A percentile compares a stretch with the other conserved stretches of the same genome.
Conservation (phyloP, 2,888 invertebrate genomes). For the Margaritifera margaritifera region DNA sequence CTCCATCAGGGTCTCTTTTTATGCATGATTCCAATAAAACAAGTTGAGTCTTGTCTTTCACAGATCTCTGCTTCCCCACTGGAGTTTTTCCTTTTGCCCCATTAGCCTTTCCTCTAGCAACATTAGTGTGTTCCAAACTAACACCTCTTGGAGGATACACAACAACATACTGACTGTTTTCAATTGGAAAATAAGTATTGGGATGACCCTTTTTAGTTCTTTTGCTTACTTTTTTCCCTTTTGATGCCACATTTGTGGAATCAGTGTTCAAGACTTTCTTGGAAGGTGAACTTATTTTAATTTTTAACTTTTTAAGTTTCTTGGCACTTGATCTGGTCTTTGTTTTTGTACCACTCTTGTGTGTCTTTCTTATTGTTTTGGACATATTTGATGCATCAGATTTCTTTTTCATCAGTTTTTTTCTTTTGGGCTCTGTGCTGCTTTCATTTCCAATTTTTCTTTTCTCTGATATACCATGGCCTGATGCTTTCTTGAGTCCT, state of each 20-base stretch:
- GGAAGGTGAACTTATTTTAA: constrained; percentile 2
- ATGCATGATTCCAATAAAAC: too few relatives aligned
- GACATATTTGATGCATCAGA: background rate
- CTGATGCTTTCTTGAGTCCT: background rate
- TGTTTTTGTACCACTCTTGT: background rate
- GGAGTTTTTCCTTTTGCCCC: too few relatives aligned
- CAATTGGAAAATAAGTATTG: background rate
- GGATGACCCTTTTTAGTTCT: background rate
- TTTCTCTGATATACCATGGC: background rate
- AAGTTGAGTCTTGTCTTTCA: too few relatives aligned
- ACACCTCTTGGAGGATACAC: too few relatives aligned
- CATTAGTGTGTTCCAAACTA: too few relatives aligned
- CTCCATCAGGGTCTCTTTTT: too few relatives aligned
- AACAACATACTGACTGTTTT: too few relatives aligned
- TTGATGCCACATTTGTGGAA: background rate
- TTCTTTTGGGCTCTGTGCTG: background rate
- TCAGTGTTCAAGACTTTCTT: background rate
- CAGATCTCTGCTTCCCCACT: too few relatives aligned
- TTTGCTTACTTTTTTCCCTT: background rate
- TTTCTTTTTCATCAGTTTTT: too few relatives aligned
- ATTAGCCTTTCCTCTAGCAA: too few relatives aligned
- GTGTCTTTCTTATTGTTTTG: background rate
- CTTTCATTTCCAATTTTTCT: constrained; percentile 1
- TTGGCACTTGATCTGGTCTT: background rate
- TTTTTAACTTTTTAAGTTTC: constrained; percentile 1